phyloP scores from a whole-genome alignment of 2,888 invertebrate genomes.

The Sinelater perroti region DNA sequence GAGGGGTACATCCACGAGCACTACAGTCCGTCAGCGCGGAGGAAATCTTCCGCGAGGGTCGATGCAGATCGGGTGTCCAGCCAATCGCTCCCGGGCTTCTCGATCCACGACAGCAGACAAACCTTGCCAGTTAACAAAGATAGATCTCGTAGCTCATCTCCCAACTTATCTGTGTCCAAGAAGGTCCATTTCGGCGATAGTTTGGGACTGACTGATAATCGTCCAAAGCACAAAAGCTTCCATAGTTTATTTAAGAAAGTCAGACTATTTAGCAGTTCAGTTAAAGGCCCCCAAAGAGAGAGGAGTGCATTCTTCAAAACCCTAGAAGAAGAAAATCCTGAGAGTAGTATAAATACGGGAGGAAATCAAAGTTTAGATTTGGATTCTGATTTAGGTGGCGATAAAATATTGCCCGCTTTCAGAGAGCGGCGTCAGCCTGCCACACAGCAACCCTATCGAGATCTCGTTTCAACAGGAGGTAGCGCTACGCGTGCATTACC shows the following conservation, averaged over 20 bases:
- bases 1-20: slow-evolving; percentile 57
- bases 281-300: no score
- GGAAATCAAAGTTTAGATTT: no score
- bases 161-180: slow-evolving; percentile 13
- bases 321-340: no score
- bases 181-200: slow-evolving; percentile 18
- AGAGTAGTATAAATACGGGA: no score
- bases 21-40: slow-evolving; percentile 51
- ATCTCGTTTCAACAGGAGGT: not conserved
- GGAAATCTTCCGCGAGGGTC: slow-evolving; percentile 44
- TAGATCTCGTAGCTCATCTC: slow-evolving; percentile 27
- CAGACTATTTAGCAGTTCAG: slow-evolving; percentile 5
- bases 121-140: slow-evolving; percentile 23
- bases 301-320: no score
- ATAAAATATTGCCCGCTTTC: no score
- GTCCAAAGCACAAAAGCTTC: slow-evolving; percentile 10
- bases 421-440: no score
- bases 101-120: not conserved
- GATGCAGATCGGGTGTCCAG: slow-evolving; percentile 35
- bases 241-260: slow-evolving; percentile 23
- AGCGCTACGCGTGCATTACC: not conserved
- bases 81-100: slow-evolving; percentile 2
- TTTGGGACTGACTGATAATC: not conserved
- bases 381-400: no score
- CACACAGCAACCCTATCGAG: no score